Conservation (phyloP, 2,797 vertebrate genomes). For the Numenius phaeopus region DNA sequence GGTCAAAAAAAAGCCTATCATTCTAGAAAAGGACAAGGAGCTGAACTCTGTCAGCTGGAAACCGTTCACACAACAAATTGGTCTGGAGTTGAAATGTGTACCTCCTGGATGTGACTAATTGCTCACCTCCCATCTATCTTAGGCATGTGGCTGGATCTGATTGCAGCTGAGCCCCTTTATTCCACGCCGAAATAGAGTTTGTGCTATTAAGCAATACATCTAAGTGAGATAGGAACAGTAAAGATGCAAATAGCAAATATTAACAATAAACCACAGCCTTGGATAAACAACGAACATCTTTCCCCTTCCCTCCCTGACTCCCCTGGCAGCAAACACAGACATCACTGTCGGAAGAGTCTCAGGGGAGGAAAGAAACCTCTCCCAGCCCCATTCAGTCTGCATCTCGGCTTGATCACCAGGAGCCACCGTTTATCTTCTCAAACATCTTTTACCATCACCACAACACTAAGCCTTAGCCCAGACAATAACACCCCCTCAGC, state of each 20-base stretch:
- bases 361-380: no score
- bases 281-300: neutral
- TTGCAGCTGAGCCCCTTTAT: neutral
- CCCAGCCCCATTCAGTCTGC: neutral
- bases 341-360: neutral
- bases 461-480: neutral
- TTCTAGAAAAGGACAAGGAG: neutral
- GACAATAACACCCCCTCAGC: neutral
- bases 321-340: neutral
- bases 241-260: neutral
- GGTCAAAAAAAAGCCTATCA: no score
- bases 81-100: neutral
- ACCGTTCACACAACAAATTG: neutral
- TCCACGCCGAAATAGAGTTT: neutral
- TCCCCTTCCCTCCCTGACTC: neutral
- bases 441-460: neutral
- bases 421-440: neutral
- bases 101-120: neutral
- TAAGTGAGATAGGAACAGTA: accelerated
- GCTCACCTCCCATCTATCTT: neutral
- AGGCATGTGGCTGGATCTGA: neutral
- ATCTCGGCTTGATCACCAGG: neutral
- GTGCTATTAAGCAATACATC: neutral
- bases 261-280: neutral
- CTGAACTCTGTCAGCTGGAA: neutral